A percentile compares a stretch with the other conserved stretches of the same genome.
These are phyloP conservation scores for Megaustenia siamemsis DNA, from an alignment of 2,888 invertebrate species.

Conservation along the genomic window DNA sequence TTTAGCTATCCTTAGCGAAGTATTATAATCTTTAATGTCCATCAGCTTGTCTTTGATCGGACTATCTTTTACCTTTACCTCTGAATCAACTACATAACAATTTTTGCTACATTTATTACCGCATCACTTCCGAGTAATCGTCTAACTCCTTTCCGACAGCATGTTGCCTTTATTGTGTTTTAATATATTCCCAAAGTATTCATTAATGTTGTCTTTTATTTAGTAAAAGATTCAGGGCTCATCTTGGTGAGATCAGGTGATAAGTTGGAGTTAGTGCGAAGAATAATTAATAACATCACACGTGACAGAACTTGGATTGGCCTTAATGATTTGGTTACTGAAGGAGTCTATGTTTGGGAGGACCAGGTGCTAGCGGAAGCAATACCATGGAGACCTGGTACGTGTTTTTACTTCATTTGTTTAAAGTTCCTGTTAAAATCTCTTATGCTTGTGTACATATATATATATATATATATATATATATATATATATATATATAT, in stretches of 20 bases:
- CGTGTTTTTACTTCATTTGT: background rate
- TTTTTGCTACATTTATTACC: no score
- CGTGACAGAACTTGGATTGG: background rate
- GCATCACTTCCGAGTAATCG: no score
- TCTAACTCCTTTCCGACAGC: no score
- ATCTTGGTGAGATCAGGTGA: background rate
- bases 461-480: no score
- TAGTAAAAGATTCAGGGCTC: background rate
- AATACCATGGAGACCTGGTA: background rate
- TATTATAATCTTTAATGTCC: no score
- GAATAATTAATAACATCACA: background rate
- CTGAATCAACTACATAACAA: background rate
- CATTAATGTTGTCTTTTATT: background rate
- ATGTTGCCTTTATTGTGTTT: no score
- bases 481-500: no score
- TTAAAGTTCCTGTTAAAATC: background rate
- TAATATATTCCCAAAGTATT: no score
- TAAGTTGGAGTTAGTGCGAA: background rate
- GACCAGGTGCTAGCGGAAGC: background rate
- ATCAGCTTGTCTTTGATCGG: background rate
- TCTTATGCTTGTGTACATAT: no score
- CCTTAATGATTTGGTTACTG: background rate
- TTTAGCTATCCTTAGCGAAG: no score
- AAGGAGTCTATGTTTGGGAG: background rate
- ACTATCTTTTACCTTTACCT: background rate